Conservation (phyloP, 2,888 invertebrate species). For the Sarcophaga rosellei region DNA sequence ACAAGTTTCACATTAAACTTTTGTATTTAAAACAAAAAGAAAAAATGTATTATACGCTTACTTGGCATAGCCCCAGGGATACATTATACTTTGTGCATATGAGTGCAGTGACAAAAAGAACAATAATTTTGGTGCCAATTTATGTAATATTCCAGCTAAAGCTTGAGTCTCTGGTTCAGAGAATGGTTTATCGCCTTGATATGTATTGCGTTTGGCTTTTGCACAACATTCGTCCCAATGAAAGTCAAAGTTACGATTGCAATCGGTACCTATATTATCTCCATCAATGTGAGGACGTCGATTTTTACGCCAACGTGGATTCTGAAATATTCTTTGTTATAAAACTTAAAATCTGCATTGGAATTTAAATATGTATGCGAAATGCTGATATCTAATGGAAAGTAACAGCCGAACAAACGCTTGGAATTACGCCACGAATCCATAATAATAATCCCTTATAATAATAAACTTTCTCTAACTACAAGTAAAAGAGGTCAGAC, state of each 20-base stretch:
- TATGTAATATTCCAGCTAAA: constrained; percentile 76
- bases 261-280: constrained; percentile 84
- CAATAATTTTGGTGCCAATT: constrained; percentile 75
- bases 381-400: too few species aligned
- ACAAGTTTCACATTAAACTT: constrained; percentile 14
- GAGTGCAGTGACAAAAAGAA: constrained; percentile 80
- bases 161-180: constrained; percentile 80
- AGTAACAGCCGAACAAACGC: too few species aligned
- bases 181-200: constrained; percentile 79
- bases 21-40: constrained; percentile 22
- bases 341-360: too few species aligned
- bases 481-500: too few species aligned
- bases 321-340: constrained; percentile 75
- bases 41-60: constrained; percentile 61
- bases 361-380: too few species aligned
- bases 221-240: constrained; percentile 82
- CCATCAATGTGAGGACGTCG: constrained; percentile 79
- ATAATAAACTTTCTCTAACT: too few species aligned
- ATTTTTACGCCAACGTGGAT: constrained; percentile 84
- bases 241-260: constrained; percentile 86
- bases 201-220: constrained; percentile 75
- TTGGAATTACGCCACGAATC: too few species aligned
- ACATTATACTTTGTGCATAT: constrained; percentile 80
- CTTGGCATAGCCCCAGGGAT: constrained; percentile 80
- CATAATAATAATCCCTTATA: background rate